Percentiles rank a stretch among this genome's conserved stretches.
phyloP scores from a whole-genome alignment of 2,888 invertebrate species.

The Ommatoiulus sabulosus region DNA sequence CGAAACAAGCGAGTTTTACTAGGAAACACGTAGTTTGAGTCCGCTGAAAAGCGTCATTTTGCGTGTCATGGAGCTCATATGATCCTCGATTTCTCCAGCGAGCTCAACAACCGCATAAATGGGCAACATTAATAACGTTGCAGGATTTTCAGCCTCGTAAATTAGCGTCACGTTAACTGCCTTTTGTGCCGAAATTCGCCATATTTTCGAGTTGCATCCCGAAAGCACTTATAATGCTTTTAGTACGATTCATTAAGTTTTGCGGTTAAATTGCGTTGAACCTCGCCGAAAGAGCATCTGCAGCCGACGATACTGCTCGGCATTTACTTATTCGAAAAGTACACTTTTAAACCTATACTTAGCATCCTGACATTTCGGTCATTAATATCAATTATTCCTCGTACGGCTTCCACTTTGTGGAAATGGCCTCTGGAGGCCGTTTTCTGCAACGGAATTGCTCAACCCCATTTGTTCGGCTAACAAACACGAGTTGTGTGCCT shows the following conservation, averaged over 20 bases:
- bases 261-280: conserved; percentile 47
- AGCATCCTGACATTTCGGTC: conserved; percentile 37
- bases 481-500: background rate
- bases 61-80: background rate
- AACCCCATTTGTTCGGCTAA: background rate
- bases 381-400: conserved; percentile 44
- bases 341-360: conserved; percentile 47
- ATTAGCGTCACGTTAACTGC: background rate
- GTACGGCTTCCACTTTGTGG: conserved; percentile 42
- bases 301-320: background rate
- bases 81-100: background rate
- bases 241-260: conserved; percentile 48
- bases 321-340: conserved; percentile 24
- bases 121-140: background rate
- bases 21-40: background rate
- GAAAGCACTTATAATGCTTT: conserved; percentile 44
- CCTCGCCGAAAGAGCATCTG: conserved; percentile 38
- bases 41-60: too few species aligned
- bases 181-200: conserved; percentile 27
- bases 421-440: conserved; percentile 26
- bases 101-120: conserved; percentile 9
- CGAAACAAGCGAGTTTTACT: background rate
- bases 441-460: background rate
- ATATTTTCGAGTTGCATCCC: conserved; percentile 1
- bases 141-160: conserved; percentile 29